These are phyloP conservation scores for Epinotia ramella DNA, from an alignment of 2,888 invertebrate species.

Conservation along the genomic window DNA sequence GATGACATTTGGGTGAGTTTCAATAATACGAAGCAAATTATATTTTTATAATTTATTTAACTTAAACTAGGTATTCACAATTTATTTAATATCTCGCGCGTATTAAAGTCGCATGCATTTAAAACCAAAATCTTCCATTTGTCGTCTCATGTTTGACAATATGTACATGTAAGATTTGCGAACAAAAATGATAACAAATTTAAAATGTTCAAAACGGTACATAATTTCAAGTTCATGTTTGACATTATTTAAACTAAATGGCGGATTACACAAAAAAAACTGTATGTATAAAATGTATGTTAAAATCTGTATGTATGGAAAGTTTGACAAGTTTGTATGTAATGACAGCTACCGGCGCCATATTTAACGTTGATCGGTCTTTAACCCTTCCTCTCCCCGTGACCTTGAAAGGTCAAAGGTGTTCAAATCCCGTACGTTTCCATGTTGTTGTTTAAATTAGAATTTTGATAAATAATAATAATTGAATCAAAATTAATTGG, in stretches of 20 bases:
- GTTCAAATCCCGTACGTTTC: no score
- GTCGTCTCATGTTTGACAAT: constrained; percentile 15
- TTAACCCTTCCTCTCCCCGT: no score
- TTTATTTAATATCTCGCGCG: constrained; percentile 37
- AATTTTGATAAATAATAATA: no score
- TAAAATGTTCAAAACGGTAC: not conserved
- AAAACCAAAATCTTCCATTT: constrained; percentile 25
- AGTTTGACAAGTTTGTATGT: no score
- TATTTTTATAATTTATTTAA: constrained; percentile 49
- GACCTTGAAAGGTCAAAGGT: no score
- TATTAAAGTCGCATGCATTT: constrained; percentile 39
- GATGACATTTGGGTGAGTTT: not conserved
- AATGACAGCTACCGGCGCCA: no score
- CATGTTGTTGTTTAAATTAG: no score
- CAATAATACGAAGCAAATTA: constrained; percentile 33
- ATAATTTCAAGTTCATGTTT: constrained; percentile 11
- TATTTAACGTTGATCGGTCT: no score
- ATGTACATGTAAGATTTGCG: not conserved
- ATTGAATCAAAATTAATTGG: no score
- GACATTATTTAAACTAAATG: not conserved
- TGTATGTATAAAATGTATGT: no score
- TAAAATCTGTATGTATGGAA: no score
- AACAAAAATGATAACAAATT: not conserved
- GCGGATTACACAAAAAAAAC: no score
- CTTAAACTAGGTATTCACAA: constrained; percentile 44